A percentile compares a stretch with the other conserved stretches of the same genome.
Conservation (phyloP, 2,888 invertebrate genomes). For the Chrysolina haemoptera region DNA sequence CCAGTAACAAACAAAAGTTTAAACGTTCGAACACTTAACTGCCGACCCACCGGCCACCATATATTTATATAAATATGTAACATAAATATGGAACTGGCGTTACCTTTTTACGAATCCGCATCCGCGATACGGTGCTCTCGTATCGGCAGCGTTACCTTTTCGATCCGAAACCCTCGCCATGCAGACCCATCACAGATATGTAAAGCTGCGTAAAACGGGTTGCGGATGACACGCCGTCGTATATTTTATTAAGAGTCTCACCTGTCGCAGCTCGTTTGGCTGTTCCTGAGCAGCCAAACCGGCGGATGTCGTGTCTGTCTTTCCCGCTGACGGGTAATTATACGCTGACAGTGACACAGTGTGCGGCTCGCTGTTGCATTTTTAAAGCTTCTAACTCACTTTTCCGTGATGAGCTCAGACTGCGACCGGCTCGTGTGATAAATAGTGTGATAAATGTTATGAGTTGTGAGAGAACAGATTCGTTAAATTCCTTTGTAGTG, state of each 20-base stretch:
- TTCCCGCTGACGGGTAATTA: constrained; percentile 69
- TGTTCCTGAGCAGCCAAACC: constrained; percentile 65
- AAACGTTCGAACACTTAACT: too few species aligned
- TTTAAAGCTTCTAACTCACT: constrained; percentile 62
- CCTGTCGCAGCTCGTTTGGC: constrained; percentile 66
- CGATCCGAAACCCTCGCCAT: constrained; percentile 14
- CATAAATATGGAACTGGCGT: too few species aligned
- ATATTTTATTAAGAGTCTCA: constrained; percentile 70
- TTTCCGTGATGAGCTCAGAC: constrained; percentile 49
- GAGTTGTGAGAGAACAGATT: constrained; percentile 31
- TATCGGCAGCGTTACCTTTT: constrained; percentile 31
- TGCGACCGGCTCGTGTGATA: constrained; percentile 41
- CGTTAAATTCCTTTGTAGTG: constrained; percentile 12
- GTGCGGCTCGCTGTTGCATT: constrained; percentile 68
- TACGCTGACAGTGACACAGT: constrained; percentile 70
- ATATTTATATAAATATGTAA: too few species aligned
- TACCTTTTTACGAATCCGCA: background rate
- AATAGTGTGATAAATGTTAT: constrained; percentile 45
- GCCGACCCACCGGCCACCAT: too few species aligned
- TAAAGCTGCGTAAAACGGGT: constrained; percentile 62
- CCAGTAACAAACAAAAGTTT: too few species aligned
- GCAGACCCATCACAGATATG: constrained; percentile 34
- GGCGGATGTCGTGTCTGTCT: constrained; percentile 68
- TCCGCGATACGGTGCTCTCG: background rate
- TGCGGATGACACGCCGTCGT: constrained; percentile 63